Evolutionary conservation across 2,888 invertebrate species (phyloP), one percentile per base, ranked within the genome.

Genomic region (Dryococelus australis): DNA sequence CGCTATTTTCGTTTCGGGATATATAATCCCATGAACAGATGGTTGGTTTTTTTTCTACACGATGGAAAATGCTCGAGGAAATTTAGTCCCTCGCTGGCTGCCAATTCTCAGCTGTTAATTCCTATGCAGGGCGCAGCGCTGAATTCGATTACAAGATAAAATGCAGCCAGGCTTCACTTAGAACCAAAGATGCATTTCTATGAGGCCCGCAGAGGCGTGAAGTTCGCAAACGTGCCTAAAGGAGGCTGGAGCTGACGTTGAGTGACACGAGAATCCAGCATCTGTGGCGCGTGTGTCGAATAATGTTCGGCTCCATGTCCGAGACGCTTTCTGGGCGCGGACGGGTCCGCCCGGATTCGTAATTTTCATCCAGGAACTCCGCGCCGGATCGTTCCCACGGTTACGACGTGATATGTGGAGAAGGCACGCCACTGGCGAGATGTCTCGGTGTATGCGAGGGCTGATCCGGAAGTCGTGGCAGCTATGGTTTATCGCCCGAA

Each of bases 51-150:
- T 35, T 35, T 35, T n/a, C n/a, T n/a, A n/a, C n/a, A n/a, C n/a
- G 4, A 35, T 35, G 35, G 2, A 35, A 35, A 35, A 4, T 35
- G 35, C 35, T 35, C 35, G 35, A 35, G 35, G 4, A 35, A 47
- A 47, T 13, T 47, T 47, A 16, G 12, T 47, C 47, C 16, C 47
- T 10, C 2, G 47, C 16, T 8, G 16, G 47, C 47, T 47, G 16
- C 47, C 47, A 16, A 16, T 13, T 10, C 47, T 35, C 2, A 13
- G 47, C 47, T 47, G 47, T 47, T 16, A 47, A 47, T 87, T 80
- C 84, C 79, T 47, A 84, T n/a, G 84, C 16, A 26, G 26, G 78
- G 87, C 84, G 53, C 85, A 43, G 83, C 51, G 85, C 80, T 65
- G 85, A 65, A 85, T 85, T 51, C 81, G 81, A 85, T 43, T 47